Evolutionary conservation across 2,797 vertebrate species (phyloP), one percentile per base, ranked within the genome.

Genomic region (Lepus oiostolus): DNA sequence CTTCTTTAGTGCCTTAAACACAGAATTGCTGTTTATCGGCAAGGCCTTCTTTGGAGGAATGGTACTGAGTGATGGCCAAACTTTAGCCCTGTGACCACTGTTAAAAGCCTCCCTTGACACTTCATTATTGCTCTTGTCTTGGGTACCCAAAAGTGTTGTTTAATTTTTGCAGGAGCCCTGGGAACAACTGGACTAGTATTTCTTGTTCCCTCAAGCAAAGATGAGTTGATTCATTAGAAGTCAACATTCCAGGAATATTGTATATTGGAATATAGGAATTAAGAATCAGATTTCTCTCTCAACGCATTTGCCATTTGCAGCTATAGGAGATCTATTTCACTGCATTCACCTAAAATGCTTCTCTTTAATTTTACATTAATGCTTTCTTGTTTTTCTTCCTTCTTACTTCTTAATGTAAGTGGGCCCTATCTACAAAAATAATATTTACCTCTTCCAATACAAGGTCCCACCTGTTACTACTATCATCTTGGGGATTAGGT

Each of bases 361-460:
- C 42, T 50, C 63, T 85, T 63, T 89, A 47, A 79, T 75, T 96
- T 91, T 93, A 30, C 32, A 85, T 87, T 88, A 87, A 87, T 85
- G 2, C 7, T 87, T 81, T 96, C 42, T 50, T 81, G 75, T 58
- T 92, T 90, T 54, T 92, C n/a, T 71, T 88, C 32, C n/a, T 58
- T 71, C 17, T 16, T 32, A 60, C 47, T 85, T 72, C 60, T 74
- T 95, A 88, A 94, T 9, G 13, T 70, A 17, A 72, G 47, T 80
- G 13, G 65, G 70, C 19, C 11, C 62, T 77, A 24, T 72, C 17
- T 24, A 83, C 28, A 63, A 93, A 96, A 86, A 47, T 26, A 52
- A 38, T 82, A 80, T 50, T 54, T 65, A 93, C 80, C 9, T 35
- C 19, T 62, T 70, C n/a, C 35, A 87, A 72, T 92, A 89, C 92